Evolutionary conservation across 2,797 vertebrate genomes (phyloP), one percentile per base, ranked within the genome.

Genomic region (Pempheris klunzingeri): DNA sequence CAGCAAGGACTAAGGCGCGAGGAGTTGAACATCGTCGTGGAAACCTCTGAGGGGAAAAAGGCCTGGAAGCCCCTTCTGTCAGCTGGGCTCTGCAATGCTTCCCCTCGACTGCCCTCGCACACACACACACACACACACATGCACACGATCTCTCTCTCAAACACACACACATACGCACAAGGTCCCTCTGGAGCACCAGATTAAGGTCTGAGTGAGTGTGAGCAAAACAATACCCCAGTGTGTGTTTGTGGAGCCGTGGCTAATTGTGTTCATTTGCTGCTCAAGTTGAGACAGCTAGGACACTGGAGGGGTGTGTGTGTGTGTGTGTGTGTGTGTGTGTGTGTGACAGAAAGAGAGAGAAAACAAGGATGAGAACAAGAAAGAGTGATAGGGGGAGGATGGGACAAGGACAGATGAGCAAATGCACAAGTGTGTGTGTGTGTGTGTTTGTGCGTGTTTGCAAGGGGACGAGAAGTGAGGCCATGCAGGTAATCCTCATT

Each of bases 261-360:
- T 95, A 95, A 95, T 95, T 95, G 93, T 94, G 92, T 94, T 95
- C 93, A 95, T 95, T 96, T 95, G 94, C 94, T 95, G 95, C 94
- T 94, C 92, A 93, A 92, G 88, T 95, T 94, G 93, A 93, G 92
- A 92, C 75, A 47, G 89, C 72, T 8, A 87, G 87, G 89, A 91
- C 92, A 94, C 86, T 91, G 81, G 77, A 89, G 89, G 87, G 69
- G 87, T 50, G 87, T 82, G 77, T 81, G 75, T 77, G 71, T 79
- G 38, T 85, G 70, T 69, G 77, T 81, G 70, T 88, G 77, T 71
- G 71, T 76, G 69, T 76, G 74, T 79, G 81, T 61, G 73, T 73
- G 74, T 79, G 77, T 59, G 14, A 4, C 9, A 68, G 55, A 55
- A 61, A 70, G 61, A 53, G 62, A 75, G 76, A 67, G 58, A 83